phyloP scores from a whole-genome alignment of 2,113 vertebrate genomes.

The Verasper variegatus region DNA sequence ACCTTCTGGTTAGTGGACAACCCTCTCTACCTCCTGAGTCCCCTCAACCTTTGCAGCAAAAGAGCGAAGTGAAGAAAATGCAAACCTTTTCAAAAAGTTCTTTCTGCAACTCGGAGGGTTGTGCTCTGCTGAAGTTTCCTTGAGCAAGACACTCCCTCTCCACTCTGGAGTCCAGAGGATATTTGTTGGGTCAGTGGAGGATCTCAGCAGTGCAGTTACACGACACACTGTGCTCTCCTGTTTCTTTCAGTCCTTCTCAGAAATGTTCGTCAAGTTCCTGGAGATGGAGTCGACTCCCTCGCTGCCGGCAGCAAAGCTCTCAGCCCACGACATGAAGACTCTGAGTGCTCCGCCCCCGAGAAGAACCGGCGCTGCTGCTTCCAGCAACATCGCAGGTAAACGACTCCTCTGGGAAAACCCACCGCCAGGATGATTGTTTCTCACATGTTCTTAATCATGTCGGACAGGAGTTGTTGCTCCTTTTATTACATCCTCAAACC shows the following conservation, averaged over 20 bases:
- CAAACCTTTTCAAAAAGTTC: background rate
- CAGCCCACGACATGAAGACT: slow-evolving; percentile 87
- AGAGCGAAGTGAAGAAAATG: too few species aligned
- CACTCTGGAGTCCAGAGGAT: background rate
- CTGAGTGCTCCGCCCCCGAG: slow-evolving; percentile 81
- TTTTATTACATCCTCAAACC: background rate
- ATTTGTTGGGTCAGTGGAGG: background rate
- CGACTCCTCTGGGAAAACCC: too few species aligned
- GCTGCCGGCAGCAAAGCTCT: slow-evolving; percentile 88
- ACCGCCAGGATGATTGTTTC: too few species aligned
- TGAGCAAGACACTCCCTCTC: background rate
- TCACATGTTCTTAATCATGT: too few species aligned
- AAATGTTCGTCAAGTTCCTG: slow-evolving; percentile 97
- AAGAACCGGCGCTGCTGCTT: slow-evolving; percentile 52
- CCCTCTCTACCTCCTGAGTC: too few species aligned
- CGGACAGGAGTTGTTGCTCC: background rate
- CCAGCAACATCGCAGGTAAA: slow-evolving; percentile 80
- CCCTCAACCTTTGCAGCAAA: too few species aligned
- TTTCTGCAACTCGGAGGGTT: background rate
- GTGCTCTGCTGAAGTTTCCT: background rate
- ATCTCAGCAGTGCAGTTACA: too few species aligned
- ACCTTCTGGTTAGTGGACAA: too few species aligned
- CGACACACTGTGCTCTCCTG: background rate
- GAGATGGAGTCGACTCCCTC: slow-evolving; percentile 93
- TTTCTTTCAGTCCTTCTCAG: slow-evolving; percentile 92